These are phyloP conservation scores for Alligator sinensis DNA, from an alignment of 2,113 vertebrate species.

Conservation along the genomic window DNA sequence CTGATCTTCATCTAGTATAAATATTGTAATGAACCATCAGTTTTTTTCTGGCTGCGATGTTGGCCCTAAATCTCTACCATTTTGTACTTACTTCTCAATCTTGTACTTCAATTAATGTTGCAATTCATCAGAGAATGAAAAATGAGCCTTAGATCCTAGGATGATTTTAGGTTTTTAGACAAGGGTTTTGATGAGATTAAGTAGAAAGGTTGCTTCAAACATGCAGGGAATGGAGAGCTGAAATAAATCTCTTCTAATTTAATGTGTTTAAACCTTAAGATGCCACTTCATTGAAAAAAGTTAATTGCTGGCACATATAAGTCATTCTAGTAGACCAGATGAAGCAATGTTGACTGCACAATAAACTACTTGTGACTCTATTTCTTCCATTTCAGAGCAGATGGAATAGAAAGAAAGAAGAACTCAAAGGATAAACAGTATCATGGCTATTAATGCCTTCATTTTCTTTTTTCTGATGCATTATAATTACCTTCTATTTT, in stretches of 20 bases:
- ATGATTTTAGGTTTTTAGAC: not conserved
- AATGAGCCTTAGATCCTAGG: not conserved
- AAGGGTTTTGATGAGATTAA: not conserved
- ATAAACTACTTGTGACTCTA: not conserved
- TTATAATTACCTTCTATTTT: not conserved
- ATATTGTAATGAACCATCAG: not conserved
- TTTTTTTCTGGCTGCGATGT: not conserved
- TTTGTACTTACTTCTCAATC: not conserved
- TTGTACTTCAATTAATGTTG: not conserved
- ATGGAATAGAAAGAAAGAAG: not conserved
- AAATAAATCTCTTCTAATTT: not conserved
- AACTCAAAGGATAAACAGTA: not conserved
- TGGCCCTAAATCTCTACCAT: not conserved
- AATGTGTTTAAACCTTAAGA: not conserved
- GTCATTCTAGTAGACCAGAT: not conserved
- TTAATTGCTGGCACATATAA: not conserved
- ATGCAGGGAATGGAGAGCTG: not conserved
- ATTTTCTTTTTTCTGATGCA: not conserved
- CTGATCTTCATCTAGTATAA: conserved; percentile 17
- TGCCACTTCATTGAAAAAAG: not conserved
- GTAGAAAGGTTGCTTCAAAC: not conserved
- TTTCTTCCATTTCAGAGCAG: not conserved
- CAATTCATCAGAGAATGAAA: not conserved
- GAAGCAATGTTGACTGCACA: not conserved
- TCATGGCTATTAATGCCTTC: not conserved